Evolutionary conservation across 1,140 invertebrate genomes (phyloP), one percentile per base, ranked within the genome.

Genomic region (Rhagoletis zephyria): DNA sequence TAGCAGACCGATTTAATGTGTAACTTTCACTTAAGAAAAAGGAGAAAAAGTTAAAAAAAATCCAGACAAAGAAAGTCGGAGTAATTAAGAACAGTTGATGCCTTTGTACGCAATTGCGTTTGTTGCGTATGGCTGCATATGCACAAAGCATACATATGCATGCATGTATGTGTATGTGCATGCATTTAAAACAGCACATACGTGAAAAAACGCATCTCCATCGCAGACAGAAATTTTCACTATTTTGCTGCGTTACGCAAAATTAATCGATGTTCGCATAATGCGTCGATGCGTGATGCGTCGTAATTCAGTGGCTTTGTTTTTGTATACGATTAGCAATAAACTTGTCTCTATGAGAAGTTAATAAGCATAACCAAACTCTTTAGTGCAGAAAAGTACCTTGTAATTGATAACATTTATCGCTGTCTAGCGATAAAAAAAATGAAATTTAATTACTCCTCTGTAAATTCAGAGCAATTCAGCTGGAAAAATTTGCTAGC

Each of bases 81-180:
- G 63, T 65, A 86, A 86, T 86, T 63, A 86, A 86, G 63, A 85
- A 65, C 85, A 45, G 19, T 77, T 51, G 7, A 30, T 42, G 61
- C 2, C 0, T 14, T 77, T 77, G 10, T 63, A 30, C 48, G 74
- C 48, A 81, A 16, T 74, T 85, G 45, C 61, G 16, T 16, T 63
- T 63, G 61, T n/a, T 63, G 61, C 61, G 61, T 63, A 30, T 30
- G 30, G 30, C 30, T 30, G 30, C 30, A 30, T 30, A 30, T 30
- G 2, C 61, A 63, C 16, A 63, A 63, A 14, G 16, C n/a, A 14
- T 30, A 30, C 30, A 30, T 30, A 7, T 60, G 59, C 63, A 19
- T 64, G 16, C 63, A 19, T 64, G 19, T 30, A 1, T 65, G 30
- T 2, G 30, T 30, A 42, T 40, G 4, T 67, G 2, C 65, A 67